Base-by-base conservation (phyloP, 2,888 invertebrate genomes). In the Pterostichus madidus region DNA sequence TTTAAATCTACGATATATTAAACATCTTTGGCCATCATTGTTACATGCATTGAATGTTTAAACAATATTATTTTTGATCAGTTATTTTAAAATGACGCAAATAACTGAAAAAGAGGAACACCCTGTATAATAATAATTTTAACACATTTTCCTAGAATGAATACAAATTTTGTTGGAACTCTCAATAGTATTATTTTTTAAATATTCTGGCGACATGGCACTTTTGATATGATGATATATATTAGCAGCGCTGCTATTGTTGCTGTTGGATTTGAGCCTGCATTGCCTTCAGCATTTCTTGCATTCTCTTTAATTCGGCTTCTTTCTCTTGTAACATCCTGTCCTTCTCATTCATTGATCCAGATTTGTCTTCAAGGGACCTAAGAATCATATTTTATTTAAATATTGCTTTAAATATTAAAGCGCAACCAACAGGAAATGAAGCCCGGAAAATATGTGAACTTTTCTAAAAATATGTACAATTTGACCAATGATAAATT, bases 231-330 rank as follows among this genome's bases (percentile, higher is more conserved):
- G 77, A 52, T 13, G 10, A 5, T 24, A 24, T 24, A 24, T 24
- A 24, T 24, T 35, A 3, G 17, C 46, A 44, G 15, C 17, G 0
- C 2, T 71, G 73, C 68, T 68, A 85, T 83, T 87, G 87, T 87
- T 94, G 94, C 87, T 95, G 92, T 88, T 95, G 93, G 93, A 98
- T 97, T 91, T 98, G 97, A 0, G 98, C 97, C 91, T 99, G 97
- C 98, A 99, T 98, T 88, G 96, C 96, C 46, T 96, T 95, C 87
- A 99, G 90, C 95, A 98, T 96, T 90, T 98, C 98, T 88, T 98
- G 97, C 98, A 99, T 98, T 86, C 97, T 94, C 82, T 96, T 94
- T 85, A 99, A 91, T 91, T 98, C 97, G 0, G 97, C 97, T 88
- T 98, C 97, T 91, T 98, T 98, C 88, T 98, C 97, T 88, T 95